Evolutionary conservation across 2,113 vertebrate species (phyloP).

Genomic region (Gopherus evgoodei): DNA sequence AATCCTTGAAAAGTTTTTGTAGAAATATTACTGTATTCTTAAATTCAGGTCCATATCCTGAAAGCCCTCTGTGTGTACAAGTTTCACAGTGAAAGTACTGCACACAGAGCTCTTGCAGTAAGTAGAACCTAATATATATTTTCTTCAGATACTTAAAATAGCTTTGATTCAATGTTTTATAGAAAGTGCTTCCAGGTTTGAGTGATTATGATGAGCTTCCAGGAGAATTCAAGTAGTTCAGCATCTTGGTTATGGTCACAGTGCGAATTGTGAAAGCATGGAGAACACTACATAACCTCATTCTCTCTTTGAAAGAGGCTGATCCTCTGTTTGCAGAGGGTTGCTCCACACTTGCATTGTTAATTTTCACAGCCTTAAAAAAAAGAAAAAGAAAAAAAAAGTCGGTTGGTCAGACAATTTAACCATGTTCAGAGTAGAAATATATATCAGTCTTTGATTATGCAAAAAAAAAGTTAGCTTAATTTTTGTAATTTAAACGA

Average conservation of each 20-base stretch:
- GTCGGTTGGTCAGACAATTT: fast-evolving
- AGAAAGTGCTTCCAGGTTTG: no score
- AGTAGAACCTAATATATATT: fast-evolving
- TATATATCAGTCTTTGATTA: fast-evolving
- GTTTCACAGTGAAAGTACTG: background rate
- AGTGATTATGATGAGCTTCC: background rate
- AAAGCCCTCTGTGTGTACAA: background rate
- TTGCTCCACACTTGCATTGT: fast-evolving
- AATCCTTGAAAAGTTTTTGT: background rate
- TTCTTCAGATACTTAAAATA: background rate
- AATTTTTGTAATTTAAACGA: background rate
- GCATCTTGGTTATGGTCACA: constrained; percentile 84
- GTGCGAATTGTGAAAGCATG: constrained; percentile 82
- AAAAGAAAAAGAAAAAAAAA: background rate
- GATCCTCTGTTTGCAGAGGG: fast-evolving
- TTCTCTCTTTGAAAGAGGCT: constrained; percentile 59
- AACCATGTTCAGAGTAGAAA: background rate
- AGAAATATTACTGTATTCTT: background rate
- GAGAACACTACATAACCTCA: constrained; percentile 81
- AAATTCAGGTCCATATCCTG: background rate
- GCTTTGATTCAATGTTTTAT: background rate
- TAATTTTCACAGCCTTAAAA: constrained; percentile 65
- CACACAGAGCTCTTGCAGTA: background rate
- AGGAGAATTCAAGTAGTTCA: constrained; percentile 79
- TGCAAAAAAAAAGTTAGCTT: background rate